Conservation (phyloP, 2,113 vertebrate species). For the Psilopogon haemacephalus region DNA sequence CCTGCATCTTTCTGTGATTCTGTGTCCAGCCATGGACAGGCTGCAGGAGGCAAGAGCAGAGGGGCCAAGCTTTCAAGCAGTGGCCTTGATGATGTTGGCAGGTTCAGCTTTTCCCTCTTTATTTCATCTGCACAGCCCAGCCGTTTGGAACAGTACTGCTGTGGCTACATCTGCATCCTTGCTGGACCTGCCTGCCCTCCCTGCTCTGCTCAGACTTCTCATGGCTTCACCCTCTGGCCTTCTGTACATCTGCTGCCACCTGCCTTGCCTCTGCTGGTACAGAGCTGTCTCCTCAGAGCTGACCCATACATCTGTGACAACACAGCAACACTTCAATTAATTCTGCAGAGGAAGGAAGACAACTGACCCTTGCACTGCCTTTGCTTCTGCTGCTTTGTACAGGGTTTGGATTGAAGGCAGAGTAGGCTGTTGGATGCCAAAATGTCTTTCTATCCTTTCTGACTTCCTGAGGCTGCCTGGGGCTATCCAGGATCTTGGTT, state of each 20-base stretch:
- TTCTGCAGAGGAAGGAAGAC: not conserved
- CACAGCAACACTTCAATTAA: not conserved
- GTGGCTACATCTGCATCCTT: not conserved
- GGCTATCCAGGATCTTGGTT: not conserved
- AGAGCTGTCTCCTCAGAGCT: not conserved
- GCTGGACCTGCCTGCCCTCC: not conserved
- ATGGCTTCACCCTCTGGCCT: not conserved
- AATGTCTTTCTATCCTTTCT: not conserved
- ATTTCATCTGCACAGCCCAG: rapidly evolving
- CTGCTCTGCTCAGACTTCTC: not conserved
- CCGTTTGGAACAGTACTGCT: not conserved
- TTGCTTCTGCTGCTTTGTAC: not conserved
- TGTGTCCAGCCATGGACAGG: rapidly evolving
- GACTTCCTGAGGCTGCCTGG: not conserved
- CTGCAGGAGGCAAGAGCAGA: not conserved
- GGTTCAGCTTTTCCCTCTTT: not conserved
- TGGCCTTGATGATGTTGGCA: too few species aligned
- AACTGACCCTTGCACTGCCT: not conserved
- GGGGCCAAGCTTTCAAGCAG: not conserved
- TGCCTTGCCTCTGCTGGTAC: not conserved
- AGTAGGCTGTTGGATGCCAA: not conserved
- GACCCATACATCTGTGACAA: not conserved
- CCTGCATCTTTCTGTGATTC: too few species aligned
- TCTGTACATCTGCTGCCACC: not conserved
- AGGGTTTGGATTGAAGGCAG: not conserved